Conservation (phyloP, 2,113 vertebrate species). For the Oreochromis niloticus region DNA sequence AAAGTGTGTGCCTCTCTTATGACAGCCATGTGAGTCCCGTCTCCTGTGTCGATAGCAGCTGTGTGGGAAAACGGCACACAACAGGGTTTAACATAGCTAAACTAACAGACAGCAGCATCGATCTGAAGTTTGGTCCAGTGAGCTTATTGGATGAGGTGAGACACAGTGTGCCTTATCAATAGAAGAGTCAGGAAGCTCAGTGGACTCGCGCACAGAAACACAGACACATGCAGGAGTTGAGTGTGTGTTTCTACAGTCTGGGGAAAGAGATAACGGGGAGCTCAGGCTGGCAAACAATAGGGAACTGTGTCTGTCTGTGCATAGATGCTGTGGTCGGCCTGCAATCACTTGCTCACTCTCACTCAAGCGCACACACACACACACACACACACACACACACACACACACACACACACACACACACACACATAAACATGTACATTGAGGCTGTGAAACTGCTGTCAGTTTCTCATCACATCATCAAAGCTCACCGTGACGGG, state of each 20-base stretch:
- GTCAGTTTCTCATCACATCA: slow-evolving; percentile 1
- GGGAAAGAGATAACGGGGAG: slow-evolving; percentile 47
- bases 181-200: background rate
- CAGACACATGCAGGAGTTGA: background rate
- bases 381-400: background rate
- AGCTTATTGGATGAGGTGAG: slow-evolving; percentile 21
- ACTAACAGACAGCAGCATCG: slow-evolving; percentile 8
- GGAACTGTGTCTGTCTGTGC: slow-evolving; percentile 1
- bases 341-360: background rate
- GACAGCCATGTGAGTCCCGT: background rate
- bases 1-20: background rate
- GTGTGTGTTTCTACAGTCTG: slow-evolving; percentile 7
- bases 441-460: background rate
- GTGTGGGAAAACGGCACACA: background rate
- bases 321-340: background rate
- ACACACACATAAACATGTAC: background rate
- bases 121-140: slow-evolving; percentile 30
- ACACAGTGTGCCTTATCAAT: slow-evolving; percentile 26
- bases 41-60: background rate
- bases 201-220: background rate
- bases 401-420: background rate
- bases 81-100: background rate
- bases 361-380: background rate
- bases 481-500: background rate
- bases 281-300: slow-evolving; percentile 29